These are phyloP conservation scores for Microtus ochrogaster DNA, from an alignment of 2,113 vertebrate genomes.

Conservation along the genomic window DNA sequence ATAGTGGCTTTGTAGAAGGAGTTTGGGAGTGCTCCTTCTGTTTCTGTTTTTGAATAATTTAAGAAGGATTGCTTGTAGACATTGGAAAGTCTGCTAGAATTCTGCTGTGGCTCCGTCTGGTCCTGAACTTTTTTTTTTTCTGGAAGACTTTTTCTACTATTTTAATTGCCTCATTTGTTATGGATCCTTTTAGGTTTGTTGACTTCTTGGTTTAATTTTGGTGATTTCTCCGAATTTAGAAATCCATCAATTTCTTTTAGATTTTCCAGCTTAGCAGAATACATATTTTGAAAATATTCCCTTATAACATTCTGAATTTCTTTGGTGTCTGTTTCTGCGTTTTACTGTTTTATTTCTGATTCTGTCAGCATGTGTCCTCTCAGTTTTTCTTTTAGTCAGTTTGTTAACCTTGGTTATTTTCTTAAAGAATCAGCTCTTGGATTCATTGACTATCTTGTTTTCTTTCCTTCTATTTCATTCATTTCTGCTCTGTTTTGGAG, in stretches of 20 bases:
- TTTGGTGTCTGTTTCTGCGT: not conserved
- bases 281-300: not conserved
- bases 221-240: not conserved
- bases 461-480: not conserved
- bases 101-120: not conserved
- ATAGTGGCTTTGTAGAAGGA: not conserved
- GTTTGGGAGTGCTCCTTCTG: not conserved
- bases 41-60: not conserved
- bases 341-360: not conserved
- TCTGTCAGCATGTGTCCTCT: not conserved
- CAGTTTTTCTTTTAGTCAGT: not conserved
- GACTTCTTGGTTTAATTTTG: not conserved
- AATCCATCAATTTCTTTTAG: not conserved
- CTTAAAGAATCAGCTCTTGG: not conserved
- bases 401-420: not conserved
- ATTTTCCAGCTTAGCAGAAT: not conserved
- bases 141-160: not conserved
- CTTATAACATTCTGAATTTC: not conserved
- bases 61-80: not conserved
- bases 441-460: not conserved
- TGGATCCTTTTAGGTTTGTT: not conserved
- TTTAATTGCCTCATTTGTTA: not conserved
- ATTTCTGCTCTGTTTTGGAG: not conserved
- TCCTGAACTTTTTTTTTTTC: not conserved
- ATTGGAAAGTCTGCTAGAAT: not conserved